These are phyloP conservation scores for Agonopterix alstromeriana DNA, from an alignment of 2,888 invertebrate species.

Conservation along the genomic window DNA sequence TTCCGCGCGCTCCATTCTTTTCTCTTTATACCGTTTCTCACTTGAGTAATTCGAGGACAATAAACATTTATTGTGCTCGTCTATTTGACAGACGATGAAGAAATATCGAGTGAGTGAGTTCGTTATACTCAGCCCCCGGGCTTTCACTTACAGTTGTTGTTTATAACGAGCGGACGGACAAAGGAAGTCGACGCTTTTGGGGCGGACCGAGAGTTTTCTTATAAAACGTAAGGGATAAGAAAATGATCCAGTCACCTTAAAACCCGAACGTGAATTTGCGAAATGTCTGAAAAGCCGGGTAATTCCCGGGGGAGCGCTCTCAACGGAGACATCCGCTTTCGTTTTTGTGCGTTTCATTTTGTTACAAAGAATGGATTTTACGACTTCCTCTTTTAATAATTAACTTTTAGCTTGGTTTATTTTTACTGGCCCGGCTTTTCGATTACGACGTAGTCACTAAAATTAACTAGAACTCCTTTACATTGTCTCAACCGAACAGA, in stretches of 20 bases:
- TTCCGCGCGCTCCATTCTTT: constrained; percentile 68
- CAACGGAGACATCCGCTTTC: constrained; percentile 47
- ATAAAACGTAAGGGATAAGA: constrained; percentile 33
- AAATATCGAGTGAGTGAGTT: constrained; percentile 64
- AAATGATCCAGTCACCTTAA: constrained; percentile 44
- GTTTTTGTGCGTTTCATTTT: constrained; percentile 54
- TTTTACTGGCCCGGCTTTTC: constrained; percentile 18
- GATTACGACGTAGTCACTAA: constrained; percentile 8
- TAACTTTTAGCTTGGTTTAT: constrained; percentile 37
- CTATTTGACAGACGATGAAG: constrained; percentile 71
- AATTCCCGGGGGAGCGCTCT: constrained; percentile 33
- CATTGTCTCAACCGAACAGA: not conserved
- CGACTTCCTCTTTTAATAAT: constrained; percentile 52
- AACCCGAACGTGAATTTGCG: constrained; percentile 43
- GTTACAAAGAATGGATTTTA: constrained; percentile 50
- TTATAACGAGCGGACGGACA: constrained; percentile 41
- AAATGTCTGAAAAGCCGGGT: constrained; percentile 42
- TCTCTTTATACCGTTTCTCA: constrained; percentile 72
- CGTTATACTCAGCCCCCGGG: constrained; percentile 42
- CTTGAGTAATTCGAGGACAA: constrained; percentile 74
- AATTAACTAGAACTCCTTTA: constrained; percentile 1
- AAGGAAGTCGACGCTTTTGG: constrained; percentile 28
- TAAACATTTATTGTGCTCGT: constrained; percentile 73
- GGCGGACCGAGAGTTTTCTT: constrained; percentile 15
- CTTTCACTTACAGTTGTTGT: constrained; percentile 29